Evolutionary conservation across 2,888 invertebrate species (phyloP).

Genomic region (Megastigmus dorsalis): DNA sequence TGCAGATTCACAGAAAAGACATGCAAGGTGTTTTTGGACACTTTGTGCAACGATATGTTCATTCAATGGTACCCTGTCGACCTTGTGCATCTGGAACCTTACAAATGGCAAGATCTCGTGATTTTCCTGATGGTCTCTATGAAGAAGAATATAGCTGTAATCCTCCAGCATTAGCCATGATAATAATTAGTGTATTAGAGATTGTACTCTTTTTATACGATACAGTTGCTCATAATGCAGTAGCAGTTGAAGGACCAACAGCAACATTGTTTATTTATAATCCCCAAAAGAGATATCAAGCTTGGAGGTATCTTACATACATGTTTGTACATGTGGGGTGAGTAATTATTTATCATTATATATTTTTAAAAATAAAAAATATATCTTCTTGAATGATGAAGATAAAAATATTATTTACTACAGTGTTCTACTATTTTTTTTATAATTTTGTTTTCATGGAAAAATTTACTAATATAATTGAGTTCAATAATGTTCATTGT

Average conservation of each 20-base stretch:
- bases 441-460: too few relatives aligned
- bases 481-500: too few relatives aligned
- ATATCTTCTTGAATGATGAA: too few relatives aligned
- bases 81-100: constrained; percentile 63
- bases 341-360: too few relatives aligned
- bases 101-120: constrained; percentile 73
- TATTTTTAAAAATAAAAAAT: too few relatives aligned
- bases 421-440: too few relatives aligned
- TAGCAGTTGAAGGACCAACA: constrained; percentile 81
- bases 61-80: constrained; percentile 77
- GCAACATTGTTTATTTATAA: constrained; percentile 91
- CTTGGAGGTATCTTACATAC: constrained; percentile 95
- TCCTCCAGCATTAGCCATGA: constrained; percentile 95
- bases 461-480: too few relatives aligned
- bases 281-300: constrained; percentile 88
- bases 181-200: constrained; percentile 90
- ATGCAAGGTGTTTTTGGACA: constrained; percentile 81
- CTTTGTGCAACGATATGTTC: constrained; percentile 79
- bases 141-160: constrained; percentile 94
- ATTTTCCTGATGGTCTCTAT: constrained; percentile 83
- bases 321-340: constrained; percentile 97
- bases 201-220: constrained; percentile 80
- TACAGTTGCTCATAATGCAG: constrained; percentile 62
- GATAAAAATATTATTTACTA: too few relatives aligned
- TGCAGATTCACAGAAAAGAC: constrained; percentile 73